Conservation (phyloP, 2,113 vertebrate genomes). For the Syngnathus typhle region DNA sequence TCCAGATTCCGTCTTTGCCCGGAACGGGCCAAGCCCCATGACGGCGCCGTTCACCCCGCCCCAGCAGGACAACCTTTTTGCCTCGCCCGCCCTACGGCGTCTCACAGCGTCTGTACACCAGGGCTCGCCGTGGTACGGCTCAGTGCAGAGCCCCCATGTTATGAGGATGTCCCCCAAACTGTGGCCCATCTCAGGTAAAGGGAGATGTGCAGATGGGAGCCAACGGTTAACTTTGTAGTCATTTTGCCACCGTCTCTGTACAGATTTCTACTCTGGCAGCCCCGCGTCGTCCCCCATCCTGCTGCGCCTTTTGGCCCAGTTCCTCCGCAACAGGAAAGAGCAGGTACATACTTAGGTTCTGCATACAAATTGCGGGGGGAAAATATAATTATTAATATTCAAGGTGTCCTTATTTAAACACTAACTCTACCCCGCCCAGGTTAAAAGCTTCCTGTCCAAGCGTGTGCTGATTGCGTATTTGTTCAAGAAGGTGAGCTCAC, state of each 20-base stretch:
- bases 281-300: slow-evolving; percentile 38
- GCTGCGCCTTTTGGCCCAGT: slow-evolving; percentile 63
- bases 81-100: slow-evolving; percentile 67
- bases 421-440: slow-evolving; percentile 66
- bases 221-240: not conserved
- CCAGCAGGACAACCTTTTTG: slow-evolving; percentile 72
- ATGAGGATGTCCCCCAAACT: slow-evolving; percentile 80
- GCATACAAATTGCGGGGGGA: not conserved
- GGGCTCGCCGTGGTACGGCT: slow-evolving; percentile 73
- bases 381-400: no score
- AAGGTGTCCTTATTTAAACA: slow-evolving; percentile 31
- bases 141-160: slow-evolving; percentile 76
- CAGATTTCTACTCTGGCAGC: slow-evolving; percentile 62
- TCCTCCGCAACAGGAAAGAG: slow-evolving; percentile 85
- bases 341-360: slow-evolving; percentile 70
- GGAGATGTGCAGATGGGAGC: not conserved
- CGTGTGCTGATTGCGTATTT: slow-evolving; percentile 91
- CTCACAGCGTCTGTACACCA: slow-evolving; percentile 68
- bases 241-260: not conserved
- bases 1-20: slow-evolving; percentile 71
- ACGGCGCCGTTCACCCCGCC: slow-evolving; percentile 71
- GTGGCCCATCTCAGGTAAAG: slow-evolving; percentile 83
- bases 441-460: slow-evolving; percentile 87
- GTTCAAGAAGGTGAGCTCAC: slow-evolving; percentile 88
- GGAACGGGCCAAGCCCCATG: slow-evolving; percentile 65